Evolutionary conservation across 2,113 vertebrate genomes (phyloP).

Genomic region (Mesocricetus auratus): DNA sequence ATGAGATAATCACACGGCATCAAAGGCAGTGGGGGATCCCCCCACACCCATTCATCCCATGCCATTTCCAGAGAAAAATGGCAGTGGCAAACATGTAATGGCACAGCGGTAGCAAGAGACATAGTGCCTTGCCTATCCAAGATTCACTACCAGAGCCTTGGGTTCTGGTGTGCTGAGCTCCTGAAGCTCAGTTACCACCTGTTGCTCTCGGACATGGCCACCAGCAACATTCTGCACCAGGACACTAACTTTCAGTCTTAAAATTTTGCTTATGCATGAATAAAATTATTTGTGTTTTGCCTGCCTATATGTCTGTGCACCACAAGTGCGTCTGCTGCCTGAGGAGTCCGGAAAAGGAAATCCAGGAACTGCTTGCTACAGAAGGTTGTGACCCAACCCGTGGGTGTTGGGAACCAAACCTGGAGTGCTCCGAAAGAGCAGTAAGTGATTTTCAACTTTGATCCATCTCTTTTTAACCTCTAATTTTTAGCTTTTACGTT

Average conservation of each 20-base stretch:
- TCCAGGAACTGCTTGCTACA: neutral
- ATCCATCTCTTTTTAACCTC: neutral
- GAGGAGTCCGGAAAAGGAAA: neutral
- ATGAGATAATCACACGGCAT: no score
- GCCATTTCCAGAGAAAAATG: no score
- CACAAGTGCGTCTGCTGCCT: neutral
- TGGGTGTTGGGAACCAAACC: neutral
- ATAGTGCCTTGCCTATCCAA: no score
- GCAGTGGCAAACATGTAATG: no score
- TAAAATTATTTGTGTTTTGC: neutral
- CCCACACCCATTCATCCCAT: no score
- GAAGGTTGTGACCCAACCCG: neutral
- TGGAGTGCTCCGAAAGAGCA: neutral
- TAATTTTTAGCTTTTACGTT: neutral
- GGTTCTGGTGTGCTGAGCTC: no score
- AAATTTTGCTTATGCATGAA: neutral
- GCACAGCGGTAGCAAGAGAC: no score
- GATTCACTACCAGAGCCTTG: no score
- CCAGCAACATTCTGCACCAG: no score
- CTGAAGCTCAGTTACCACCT: no score
- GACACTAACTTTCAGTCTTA: neutral
- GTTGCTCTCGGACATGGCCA: no score
- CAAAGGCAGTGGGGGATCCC: no score
- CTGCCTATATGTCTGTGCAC: neutral
- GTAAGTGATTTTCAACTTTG: neutral